Percentiles rank a stretch among this genome's conserved stretches.
These are phyloP conservation scores for Aphelenchoides besseyi DNA, from an alignment of 1,140 invertebrate species.

Conservation along the genomic window DNA sequence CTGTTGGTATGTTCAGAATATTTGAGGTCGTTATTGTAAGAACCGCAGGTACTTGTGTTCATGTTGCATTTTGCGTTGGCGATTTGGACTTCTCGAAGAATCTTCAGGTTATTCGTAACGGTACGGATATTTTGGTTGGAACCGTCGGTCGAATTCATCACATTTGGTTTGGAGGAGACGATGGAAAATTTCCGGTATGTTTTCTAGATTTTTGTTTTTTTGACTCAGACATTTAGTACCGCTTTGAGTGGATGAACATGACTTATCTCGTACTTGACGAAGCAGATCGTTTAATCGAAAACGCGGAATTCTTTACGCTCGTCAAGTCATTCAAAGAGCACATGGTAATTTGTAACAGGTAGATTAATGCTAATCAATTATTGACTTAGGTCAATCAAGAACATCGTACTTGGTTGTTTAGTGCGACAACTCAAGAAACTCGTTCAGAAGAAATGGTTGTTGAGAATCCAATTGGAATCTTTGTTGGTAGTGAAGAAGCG, in stretches of 20 bases:
- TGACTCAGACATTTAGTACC: not conserved
- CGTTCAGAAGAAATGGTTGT: not conserved
- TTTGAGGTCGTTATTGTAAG: not conserved
- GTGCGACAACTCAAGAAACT: conserved; percentile 5
- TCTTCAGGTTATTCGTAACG: not conserved
- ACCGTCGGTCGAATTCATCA: conserved; percentile 11
- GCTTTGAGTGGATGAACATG: not conserved
- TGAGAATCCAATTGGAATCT: not conserved
- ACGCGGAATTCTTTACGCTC: not conserved
- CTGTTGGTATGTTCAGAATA: not conserved
- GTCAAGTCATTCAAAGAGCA: not conserved
- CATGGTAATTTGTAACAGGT: conserved; percentile 1
- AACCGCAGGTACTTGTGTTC: conserved; percentile 1
- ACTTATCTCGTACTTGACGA: conserved; percentile 8
- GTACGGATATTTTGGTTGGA: conserved; percentile 17
- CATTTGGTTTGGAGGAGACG: not conserved
- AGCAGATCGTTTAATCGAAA: not conserved
- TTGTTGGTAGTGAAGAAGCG: conserved; percentile 1
- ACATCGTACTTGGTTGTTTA: conserved; percentile 9
- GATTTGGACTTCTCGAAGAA: not conserved
- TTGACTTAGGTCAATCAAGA: not conserved
- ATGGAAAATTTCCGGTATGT: not conserved
- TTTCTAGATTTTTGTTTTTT: not conserved
- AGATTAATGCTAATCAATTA: not conserved
- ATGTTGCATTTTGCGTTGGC: conserved; percentile 10